A percentile compares a stretch with the other conserved stretches of the same genome.
Conservation (phyloP, 2,888 invertebrate species). For the Cryptophagus acutangulus region DNA sequence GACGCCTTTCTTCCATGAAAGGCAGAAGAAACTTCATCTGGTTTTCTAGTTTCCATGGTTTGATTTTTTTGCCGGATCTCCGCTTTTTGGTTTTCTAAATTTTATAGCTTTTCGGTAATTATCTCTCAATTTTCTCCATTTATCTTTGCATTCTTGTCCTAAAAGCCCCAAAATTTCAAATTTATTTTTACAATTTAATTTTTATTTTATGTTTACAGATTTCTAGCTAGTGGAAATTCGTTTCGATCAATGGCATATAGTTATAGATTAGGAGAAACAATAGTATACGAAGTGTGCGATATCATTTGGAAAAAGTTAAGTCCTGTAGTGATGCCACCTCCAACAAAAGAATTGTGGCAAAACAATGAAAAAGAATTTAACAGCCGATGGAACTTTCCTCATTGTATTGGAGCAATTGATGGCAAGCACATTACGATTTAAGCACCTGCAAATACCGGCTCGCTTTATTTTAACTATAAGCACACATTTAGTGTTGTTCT, state of each 20-base stretch:
- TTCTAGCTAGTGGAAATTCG: slow-evolving; percentile 11
- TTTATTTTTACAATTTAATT: no score
- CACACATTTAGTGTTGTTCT: slow-evolving; percentile 16
- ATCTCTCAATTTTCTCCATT: slow-evolving; percentile 3
- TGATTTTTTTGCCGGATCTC: no score
- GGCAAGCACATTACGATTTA: slow-evolving; percentile 8
- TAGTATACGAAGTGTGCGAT: slow-evolving; percentile 13
- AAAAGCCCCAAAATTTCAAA: no score
- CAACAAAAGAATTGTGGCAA: slow-evolving; percentile 19
- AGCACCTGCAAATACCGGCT: slow-evolving; percentile 15
- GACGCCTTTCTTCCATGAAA: no score
- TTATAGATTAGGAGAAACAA: slow-evolving; percentile 14
- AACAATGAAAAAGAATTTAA: slow-evolving; percentile 16
- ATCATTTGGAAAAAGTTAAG: slow-evolving; percentile 10
- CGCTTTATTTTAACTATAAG: slow-evolving; percentile 20
- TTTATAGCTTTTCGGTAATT: slow-evolving; percentile 6
- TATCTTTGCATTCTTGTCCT: slow-evolving; percentile 2
- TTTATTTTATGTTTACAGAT: slow-evolving; percentile 13
- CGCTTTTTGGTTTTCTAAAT: slow-evolving; percentile 3
- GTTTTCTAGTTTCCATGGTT: no score
- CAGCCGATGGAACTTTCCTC: slow-evolving; percentile 12
- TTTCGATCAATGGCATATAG: slow-evolving; percentile 14
- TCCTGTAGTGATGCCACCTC: slow-evolving; percentile 10
- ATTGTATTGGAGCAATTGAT: slow-evolving; percentile 8
- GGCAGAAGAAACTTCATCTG: no score